These are phyloP conservation scores for Silurus meridionalis DNA, from an alignment of 2,113 vertebrate genomes.

Conservation along the genomic window DNA sequence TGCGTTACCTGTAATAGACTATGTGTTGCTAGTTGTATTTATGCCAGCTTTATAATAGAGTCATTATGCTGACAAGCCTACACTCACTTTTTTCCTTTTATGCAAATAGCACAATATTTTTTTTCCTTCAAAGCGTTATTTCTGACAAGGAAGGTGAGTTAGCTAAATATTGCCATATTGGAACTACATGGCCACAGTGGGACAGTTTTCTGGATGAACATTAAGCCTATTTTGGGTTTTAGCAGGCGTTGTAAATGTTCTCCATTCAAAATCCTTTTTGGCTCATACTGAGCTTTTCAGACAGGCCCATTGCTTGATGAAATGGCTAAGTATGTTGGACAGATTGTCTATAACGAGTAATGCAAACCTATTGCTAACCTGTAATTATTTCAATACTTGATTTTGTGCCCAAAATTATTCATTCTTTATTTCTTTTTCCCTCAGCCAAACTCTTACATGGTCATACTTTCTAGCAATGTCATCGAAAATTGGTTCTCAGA, in stretches of 20 bases:
- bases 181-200: slow-evolving; percentile 13
- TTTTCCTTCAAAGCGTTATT: slow-evolving; percentile 7
- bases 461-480: background rate
- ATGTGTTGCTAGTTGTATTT: slow-evolving; percentile 63
- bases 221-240: background rate
- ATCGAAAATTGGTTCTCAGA: background rate
- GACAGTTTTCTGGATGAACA: background rate
- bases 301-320: background rate
- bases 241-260: background rate
- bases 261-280: slow-evolving; percentile 20
- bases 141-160: slow-evolving; percentile 6
- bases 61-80: slow-evolving; percentile 59
- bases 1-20: slow-evolving; percentile 73
- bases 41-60: slow-evolving; percentile 61
- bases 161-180: slow-evolving; percentile 8
- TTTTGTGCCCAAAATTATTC: background rate
- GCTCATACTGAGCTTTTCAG: slow-evolving; percentile 17
- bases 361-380: background rate
- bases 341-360: background rate
- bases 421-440: background rate
- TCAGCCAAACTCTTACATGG: background rate
- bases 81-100: slow-evolving; percentile 21
- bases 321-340: background rate
- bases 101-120: slow-evolving; percentile 57
- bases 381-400: background rate